Percentiles rank a stretch among this genome's conserved stretches.
phyloP scores from a whole-genome alignment of 2,797 vertebrate species.

The Carapus acus region DNA sequence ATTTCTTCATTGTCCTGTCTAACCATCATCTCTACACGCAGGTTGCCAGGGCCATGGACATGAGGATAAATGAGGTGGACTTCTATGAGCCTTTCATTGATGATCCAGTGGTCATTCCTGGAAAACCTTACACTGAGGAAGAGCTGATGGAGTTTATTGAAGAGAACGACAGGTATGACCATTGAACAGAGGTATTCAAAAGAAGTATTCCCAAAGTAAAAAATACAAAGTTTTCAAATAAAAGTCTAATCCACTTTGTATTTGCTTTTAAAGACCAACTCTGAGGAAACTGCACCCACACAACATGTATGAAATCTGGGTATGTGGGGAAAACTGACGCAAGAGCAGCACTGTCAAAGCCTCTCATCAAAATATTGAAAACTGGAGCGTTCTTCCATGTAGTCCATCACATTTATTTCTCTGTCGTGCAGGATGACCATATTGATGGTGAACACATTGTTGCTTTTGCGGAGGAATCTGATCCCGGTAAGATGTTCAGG shows the following conservation, averaged over 20 bases:
- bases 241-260: constrained; percentile 11
- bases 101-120: constrained; percentile 80
- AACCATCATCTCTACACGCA: constrained; percentile 48
- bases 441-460: constrained; percentile 83
- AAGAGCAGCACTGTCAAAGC: background rate
- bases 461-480: constrained; percentile 84
- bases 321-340: constrained; percentile 42
- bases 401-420: no score
- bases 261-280: constrained; percentile 75
- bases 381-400: background rate
- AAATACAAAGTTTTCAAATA: background rate
- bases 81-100: constrained; percentile 89
- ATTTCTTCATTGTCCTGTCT: no score
- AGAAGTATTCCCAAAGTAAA: background rate
- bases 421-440: constrained; percentile 75
- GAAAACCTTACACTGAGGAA: constrained; percentile 83
- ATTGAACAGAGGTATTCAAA: no score
- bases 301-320: constrained; percentile 88
- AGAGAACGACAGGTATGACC: constrained; percentile 75
- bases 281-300: constrained; percentile 84
- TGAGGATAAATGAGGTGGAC: constrained; percentile 87
- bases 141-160: constrained; percentile 85
- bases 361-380: constrained; percentile 1
- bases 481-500: constrained; percentile 71
- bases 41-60: constrained; percentile 79